These are phyloP conservation scores for Piscicola geometra DNA, from an alignment of 2,888 invertebrate genomes.

Conservation along the genomic window DNA sequence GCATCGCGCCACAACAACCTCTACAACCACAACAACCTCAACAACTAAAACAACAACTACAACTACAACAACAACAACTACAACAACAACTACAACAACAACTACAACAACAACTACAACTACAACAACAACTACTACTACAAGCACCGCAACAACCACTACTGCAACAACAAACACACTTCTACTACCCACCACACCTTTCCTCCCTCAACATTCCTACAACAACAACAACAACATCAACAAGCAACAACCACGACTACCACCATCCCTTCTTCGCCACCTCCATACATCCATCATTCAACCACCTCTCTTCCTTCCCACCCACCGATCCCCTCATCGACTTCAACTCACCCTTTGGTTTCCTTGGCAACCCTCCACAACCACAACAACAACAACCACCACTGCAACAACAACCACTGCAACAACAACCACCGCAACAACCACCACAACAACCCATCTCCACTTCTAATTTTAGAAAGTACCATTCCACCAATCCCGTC, in stretches of 20 bases:
- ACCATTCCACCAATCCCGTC: background rate
- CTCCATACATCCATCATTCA: constrained; percentile 7
- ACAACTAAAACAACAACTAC: background rate
- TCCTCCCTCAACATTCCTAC: background rate
- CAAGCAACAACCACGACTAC: constrained; percentile 19
- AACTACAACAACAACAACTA: constrained; percentile 3
- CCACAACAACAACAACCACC: too few relatives aligned
- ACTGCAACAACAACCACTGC: too few relatives aligned
- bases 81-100: background rate
- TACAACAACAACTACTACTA: background rate
- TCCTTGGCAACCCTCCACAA: constrained; percentile 10
- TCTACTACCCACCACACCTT: background rate
- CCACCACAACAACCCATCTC: too few relatives aligned
- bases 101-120: background rate
- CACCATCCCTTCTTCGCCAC: constrained; percentile 5
- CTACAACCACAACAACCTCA: background rate
- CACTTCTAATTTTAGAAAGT: background rate
- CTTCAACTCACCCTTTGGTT: constrained; percentile 2
- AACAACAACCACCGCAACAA: too few relatives aligned
- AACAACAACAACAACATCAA: too few relatives aligned
- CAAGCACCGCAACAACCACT: too few relatives aligned
- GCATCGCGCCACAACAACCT: background rate
- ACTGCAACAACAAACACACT: constrained; percentile 10
- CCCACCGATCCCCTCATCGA: background rate
- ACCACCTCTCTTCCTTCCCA: background rate